Conservation (phyloP, 2,797 vertebrate genomes). For the Tragopan temminckii region DNA sequence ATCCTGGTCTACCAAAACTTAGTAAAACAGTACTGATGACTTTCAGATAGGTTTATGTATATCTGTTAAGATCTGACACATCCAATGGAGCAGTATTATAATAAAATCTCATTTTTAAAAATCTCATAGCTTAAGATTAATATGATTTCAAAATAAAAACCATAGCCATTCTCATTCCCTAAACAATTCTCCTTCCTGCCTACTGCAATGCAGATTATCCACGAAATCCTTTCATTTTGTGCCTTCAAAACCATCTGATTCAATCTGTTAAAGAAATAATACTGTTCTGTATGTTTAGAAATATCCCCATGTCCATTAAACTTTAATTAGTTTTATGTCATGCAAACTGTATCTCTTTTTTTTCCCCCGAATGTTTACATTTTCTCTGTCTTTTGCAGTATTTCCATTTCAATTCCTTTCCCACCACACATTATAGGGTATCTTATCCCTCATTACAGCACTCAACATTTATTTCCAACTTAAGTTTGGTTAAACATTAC, state of each 20-base stretch:
- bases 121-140: not conserved
- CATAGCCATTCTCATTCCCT: not conserved
- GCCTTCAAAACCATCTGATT: not conserved
- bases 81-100: rapidly evolving
- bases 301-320: not conserved
- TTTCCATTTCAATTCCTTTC: not conserved
- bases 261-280: not conserved
- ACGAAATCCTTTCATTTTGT: not conserved
- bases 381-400: not conserved
- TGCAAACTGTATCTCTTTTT: not conserved
- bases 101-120: not conserved
- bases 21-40: not conserved
- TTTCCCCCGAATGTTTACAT: rapidly evolving
- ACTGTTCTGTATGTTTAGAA: not conserved
- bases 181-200: not conserved
- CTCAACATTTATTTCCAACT: not conserved
- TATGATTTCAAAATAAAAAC: not conserved
- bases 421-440: not conserved
- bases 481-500: not conserved
- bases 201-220: not conserved
- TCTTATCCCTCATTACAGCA: not conserved
- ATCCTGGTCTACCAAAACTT: not conserved
- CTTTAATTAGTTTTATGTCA: not conserved
- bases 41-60: not conserved
- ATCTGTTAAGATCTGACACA: not conserved